Conservation (phyloP, 2,113 vertebrate species). For the Orientallactaga bullata region DNA sequence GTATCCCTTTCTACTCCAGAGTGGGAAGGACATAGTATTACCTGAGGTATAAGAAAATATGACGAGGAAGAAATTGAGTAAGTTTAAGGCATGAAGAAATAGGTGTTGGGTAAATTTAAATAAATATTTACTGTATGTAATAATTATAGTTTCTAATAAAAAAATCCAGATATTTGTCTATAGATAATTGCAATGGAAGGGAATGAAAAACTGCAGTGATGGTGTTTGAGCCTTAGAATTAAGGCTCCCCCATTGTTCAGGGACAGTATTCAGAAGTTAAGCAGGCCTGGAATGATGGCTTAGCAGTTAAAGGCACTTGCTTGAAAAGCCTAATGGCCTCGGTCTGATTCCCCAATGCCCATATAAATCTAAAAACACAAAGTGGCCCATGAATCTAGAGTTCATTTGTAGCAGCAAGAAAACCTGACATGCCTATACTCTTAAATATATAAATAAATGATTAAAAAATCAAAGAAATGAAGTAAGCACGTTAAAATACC, state of each 20-base stretch:
- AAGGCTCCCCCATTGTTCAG: background rate
- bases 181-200: background rate
- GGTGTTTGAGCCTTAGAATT: too few relatives aligned
- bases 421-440: too few relatives aligned
- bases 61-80: background rate
- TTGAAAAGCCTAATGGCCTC: too few relatives aligned
- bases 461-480: background rate
- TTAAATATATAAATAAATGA: too few relatives aligned
- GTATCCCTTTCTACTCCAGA: too few relatives aligned
- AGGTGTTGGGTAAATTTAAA: background rate
- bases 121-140: background rate
- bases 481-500: background rate
- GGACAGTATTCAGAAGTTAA: background rate
- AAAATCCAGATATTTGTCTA: slow-evolving; percentile 7
- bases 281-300: background rate
- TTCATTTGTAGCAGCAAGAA: too few relatives aligned
- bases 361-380: too few relatives aligned
- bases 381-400: too few relatives aligned
- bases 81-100: background rate
- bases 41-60: background rate
- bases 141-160: slow-evolving; percentile 14
- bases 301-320: too few relatives aligned
- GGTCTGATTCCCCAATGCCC: too few relatives aligned
- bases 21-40: too few relatives aligned
- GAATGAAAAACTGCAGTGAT: background rate